Conservation (phyloP, 2,113 vertebrate genomes). For the Pelodiscus sinensis region DNA sequence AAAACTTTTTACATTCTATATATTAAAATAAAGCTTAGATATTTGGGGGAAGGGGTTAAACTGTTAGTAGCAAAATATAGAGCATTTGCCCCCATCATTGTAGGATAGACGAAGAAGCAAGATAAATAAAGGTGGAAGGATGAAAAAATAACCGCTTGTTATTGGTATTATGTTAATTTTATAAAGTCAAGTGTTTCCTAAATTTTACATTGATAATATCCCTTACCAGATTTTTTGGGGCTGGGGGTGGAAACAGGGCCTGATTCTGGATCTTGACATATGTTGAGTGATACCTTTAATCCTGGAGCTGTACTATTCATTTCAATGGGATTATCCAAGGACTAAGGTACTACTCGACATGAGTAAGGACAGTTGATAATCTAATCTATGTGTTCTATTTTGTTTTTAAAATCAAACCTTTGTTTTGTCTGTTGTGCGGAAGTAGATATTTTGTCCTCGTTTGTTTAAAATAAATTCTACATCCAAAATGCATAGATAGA, state of each 20-base stretch:
- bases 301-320: background rate
- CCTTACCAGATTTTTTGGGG: background rate
- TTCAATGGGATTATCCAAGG: background rate
- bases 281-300: background rate
- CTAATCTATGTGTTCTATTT: background rate
- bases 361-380: background rate
- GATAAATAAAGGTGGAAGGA: constrained; percentile 32
- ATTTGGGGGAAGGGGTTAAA: background rate
- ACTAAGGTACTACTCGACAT: background rate
- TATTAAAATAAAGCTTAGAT: background rate
- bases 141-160: background rate
- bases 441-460: background rate
- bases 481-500: background rate
- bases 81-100: background rate
- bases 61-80: background rate
- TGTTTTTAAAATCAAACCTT: background rate
- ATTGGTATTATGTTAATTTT: background rate
- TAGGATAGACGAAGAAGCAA: constrained; percentile 45
- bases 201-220: background rate
- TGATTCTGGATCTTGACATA: background rate
- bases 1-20: constrained; percentile 8
- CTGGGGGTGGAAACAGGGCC: background rate
- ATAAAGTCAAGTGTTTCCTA: background rate
- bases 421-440: background rate
- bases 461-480: background rate